These are phyloP conservation scores for Litocranius walleri DNA, from an alignment of 2,113 vertebrate genomes.

Conservation along the genomic window DNA sequence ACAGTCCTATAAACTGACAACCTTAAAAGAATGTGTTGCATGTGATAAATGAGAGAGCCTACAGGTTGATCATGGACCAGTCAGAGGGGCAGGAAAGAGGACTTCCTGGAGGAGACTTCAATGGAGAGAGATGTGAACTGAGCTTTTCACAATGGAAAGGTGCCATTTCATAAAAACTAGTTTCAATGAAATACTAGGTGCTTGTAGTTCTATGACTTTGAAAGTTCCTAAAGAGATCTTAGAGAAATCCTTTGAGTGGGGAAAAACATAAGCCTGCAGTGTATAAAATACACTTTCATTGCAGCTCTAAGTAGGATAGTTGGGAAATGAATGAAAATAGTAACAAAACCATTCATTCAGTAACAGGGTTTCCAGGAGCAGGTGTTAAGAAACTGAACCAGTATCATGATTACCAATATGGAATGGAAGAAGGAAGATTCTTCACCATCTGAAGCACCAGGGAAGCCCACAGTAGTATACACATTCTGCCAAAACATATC, in stretches of 20 bases:
- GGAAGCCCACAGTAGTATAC: not conserved
- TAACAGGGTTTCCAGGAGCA: not conserved
- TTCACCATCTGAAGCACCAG: not conserved
- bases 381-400: not conserved
- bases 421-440: not conserved
- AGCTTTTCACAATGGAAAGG: not conserved
- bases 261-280: not conserved
- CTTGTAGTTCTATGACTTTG: not conserved
- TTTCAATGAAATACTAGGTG: not conserved
- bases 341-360: not conserved
- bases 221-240: not conserved
- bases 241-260: not conserved
- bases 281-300: not conserved
- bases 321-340: not conserved
- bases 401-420: not conserved
- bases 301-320: not conserved
- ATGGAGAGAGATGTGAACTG: not conserved
- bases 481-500: not conserved
- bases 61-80: not conserved
- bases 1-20: not conserved
- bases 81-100: not conserved
- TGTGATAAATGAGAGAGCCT: not conserved
- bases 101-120: not conserved
- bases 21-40: not conserved
- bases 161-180: not conserved